Percentiles rank a stretch among this genome's conserved stretches.
Conservation (phyloP, 2,888 invertebrate species). For the Cordylochernes scorpioides region DNA sequence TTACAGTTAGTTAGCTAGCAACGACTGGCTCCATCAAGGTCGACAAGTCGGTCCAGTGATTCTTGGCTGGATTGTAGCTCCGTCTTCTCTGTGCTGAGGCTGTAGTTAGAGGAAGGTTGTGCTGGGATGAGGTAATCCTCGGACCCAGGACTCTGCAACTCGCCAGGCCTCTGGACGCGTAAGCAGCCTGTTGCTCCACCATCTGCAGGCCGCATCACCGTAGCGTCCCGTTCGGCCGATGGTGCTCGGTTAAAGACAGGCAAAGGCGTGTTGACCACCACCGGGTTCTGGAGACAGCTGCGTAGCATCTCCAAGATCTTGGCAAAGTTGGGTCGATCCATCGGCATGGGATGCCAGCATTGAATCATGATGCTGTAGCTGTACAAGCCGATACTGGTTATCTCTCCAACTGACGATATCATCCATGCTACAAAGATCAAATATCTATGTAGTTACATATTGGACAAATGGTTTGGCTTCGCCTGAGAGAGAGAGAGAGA, state of each 20-base stretch:
- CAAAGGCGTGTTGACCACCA: slow-evolving; percentile 47
- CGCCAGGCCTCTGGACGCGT: not conserved
- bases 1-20: no score
- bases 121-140: slow-evolving; percentile 34
- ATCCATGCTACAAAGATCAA: not conserved
- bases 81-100: slow-evolving; percentile 15
- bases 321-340: slow-evolving; percentile 54
- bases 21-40: slow-evolving; percentile 8
- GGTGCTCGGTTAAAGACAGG: slow-evolving; percentile 42
- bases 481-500: no score
- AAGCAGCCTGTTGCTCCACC: slow-evolving; percentile 3
- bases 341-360: slow-evolving; percentile 77
- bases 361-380: slow-evolving; percentile 64
- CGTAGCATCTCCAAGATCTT: slow-evolving; percentile 53
- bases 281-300: slow-evolving; percentile 52
- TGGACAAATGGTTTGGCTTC: no score
- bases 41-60: slow-evolving; percentile 13
- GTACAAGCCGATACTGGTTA: not conserved
- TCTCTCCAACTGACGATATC: not conserved
- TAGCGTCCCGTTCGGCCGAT: slow-evolving; percentile 29
- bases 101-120: slow-evolving; percentile 20
- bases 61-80: slow-evolving; percentile 14
- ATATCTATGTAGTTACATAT: not conserved
- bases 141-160: slow-evolving; percentile 9
- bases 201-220: slow-evolving; percentile 9